Base-by-base conservation (phyloP, 2,888 invertebrate species). In the Chaetoderma sp. region DNA sequence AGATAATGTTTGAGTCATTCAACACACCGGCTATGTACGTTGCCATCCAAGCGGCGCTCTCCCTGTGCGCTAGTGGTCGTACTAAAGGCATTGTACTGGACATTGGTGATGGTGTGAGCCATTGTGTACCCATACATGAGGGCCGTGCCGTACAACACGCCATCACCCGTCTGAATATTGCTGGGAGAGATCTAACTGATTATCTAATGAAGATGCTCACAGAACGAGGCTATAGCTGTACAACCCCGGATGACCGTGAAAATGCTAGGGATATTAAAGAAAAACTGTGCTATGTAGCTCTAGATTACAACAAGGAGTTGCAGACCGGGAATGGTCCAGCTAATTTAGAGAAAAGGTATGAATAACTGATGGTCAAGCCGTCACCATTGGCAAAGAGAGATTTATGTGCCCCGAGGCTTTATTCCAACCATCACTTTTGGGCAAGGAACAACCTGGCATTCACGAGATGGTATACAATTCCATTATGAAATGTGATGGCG, bases 71-170 rank as follows among this genome's bases (percentile, higher is more conserved):
- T 72, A 95, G 95, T 87, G 95, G 95, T 85, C 93, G 95, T 89
- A 95, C 95, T 89, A 95, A 95, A 78, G 95, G 95, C 88, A 94
- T 95, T 86, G 95, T 95, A 74, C 89, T 95, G 86, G 95, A 95
- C 89, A 93, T 93, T 70, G 95, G 95, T 79, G 95, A 95, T 89
- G 95, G 95, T 88, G 95, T 95, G 58, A 93, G 94, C 69, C 95
- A 95, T 91, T 94, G 94, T 69, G 95, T 94, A 65, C 94, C 95
- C 87, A 94, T 70, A 64, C 78, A 69, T 65, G 77, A 68, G 88
- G 94, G 88, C 74, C 89, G 88, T 70, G 88, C 88, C 66, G 85
- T 89, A 49, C 88, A 88, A 67, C 77, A 79, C 57, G 79, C 79
- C 42, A 75, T 77, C 68, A 63, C 70, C 32, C 67, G 70, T 60